phyloP scores from a whole-genome alignment of 2,888 invertebrate species.

The Mimachlamys varia region DNA sequence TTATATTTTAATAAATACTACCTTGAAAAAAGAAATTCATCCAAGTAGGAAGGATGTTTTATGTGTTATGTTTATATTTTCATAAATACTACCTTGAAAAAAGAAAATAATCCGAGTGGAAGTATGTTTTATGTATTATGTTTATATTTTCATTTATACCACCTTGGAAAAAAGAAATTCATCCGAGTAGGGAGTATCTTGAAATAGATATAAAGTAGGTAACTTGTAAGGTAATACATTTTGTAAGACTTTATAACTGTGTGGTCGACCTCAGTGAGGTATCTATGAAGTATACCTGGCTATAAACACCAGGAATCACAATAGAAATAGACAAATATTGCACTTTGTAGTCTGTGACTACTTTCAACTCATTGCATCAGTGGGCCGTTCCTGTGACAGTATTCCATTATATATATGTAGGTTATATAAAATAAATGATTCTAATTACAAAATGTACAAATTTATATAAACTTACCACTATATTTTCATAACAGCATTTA shows the following conservation, averaged over 20 bases:
- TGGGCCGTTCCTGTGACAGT: background rate
- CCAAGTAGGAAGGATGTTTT: background rate
- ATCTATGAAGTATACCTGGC: background rate
- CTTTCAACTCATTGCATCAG: background rate
- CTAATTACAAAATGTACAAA: slow-evolving; percentile 13
- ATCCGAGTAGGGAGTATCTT: background rate
- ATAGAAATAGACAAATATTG: background rate
- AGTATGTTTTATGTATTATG: too few species aligned
- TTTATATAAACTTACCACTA: background rate
- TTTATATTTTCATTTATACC: too few species aligned
- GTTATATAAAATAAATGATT: background rate
- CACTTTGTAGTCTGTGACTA: background rate
- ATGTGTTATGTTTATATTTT: too few species aligned
- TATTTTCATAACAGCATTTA: background rate
- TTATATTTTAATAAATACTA: too few species aligned
- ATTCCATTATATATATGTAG: background rate
- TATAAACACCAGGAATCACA: background rate
- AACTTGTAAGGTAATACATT: too few species aligned
- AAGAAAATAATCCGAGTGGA: too few species aligned
- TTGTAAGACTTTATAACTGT: background rate
- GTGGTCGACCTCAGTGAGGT: background rate
- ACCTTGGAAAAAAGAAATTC: background rate
- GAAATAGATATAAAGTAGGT: too few species aligned
- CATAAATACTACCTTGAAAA: background rate
- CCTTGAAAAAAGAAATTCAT: background rate